Evolutionary conservation across 2,797 vertebrate genomes (phyloP), one percentile per base, ranked within the genome.

Genomic region (Sebastes vulpes): DNA sequence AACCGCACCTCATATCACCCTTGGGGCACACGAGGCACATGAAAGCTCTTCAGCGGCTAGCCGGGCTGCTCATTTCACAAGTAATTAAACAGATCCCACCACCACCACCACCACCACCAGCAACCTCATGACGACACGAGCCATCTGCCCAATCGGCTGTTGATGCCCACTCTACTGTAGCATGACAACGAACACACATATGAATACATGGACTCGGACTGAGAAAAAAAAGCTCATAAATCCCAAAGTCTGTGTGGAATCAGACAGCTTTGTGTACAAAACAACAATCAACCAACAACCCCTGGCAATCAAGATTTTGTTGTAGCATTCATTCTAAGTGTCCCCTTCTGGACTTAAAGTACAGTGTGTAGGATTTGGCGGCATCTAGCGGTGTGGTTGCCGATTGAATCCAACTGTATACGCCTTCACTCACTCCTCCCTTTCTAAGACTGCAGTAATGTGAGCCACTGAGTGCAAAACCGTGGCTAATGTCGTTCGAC

Each of bases 91-190:
- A 91, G 95, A 96, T 95, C 94, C 94, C 90, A 91, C 93, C 93
- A 16, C 96, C 54, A 94, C 93, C 31, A 29, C 6, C 29, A 10
- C 1, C 48, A 52, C 95, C 48, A 52, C 95, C 94, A 38, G 11
- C 35, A 38, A 38, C 35, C 6, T 92, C 93, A 95, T 96, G 95
- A 96, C 91, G 94, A 96, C 96, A 96, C 95, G 87, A 91, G 88
- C 97, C 97, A 98, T 98, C 97, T 98, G 97, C 92, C 95, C 93
- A 79, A 92, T 97, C 96, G 96, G 96, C 96, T 97, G 96, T 90
- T 90, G 64, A 65, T 77, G 54, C 92, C 91, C 94, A 88, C 90
- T 72, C 67, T 42, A 50, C 46, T 50, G 46, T 50, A 92, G 91
- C 60, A 67, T 84, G 54, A 84, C 75, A 48, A 60, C 25, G 73